Percentiles rank a stretch among this genome's conserved stretches.
Conservation (phyloP, 92 coral and sea anemone genomes). For the Actinostola sp. region DNA sequence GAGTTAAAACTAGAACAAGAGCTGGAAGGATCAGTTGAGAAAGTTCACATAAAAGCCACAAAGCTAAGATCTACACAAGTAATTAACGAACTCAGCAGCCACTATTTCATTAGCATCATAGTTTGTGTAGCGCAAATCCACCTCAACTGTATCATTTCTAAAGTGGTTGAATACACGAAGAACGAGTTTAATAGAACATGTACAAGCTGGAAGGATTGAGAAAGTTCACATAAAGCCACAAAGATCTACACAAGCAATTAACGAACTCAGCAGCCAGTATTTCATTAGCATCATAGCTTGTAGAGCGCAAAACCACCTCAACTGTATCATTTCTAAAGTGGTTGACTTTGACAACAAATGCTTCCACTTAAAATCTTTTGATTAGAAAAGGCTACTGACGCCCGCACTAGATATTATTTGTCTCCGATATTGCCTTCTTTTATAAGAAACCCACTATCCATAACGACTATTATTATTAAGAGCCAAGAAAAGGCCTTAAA, state of each 20-base stretch:
- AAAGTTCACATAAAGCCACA: no score
- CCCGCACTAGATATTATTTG: background rate
- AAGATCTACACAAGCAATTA: no score
- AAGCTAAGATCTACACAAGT: no score
- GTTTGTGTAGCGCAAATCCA: background rate
- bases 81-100: no score
- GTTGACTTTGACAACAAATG: slow-evolving; percentile 15
- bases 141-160: slow-evolving; percentile 4
- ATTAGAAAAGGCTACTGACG: slow-evolving; percentile 19
- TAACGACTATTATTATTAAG: background rate
- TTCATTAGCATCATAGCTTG: background rate
- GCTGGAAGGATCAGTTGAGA: no score
- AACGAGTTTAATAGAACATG: no score
- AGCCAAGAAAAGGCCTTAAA: background rate
- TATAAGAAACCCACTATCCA: background rate
- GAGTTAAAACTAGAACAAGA: no score
- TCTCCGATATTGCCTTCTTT: background rate
- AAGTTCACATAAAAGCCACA: no score
- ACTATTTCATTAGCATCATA: background rate
- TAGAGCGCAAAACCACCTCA: background rate
- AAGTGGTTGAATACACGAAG: no score
- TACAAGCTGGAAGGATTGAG: no score
- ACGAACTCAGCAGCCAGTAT: no score
- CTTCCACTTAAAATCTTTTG: slow-evolving; percentile 18
- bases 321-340: slow-evolving; percentile 22